phyloP scores from a whole-genome alignment of 2,797 vertebrate species.

The Spea hammondii region DNA sequence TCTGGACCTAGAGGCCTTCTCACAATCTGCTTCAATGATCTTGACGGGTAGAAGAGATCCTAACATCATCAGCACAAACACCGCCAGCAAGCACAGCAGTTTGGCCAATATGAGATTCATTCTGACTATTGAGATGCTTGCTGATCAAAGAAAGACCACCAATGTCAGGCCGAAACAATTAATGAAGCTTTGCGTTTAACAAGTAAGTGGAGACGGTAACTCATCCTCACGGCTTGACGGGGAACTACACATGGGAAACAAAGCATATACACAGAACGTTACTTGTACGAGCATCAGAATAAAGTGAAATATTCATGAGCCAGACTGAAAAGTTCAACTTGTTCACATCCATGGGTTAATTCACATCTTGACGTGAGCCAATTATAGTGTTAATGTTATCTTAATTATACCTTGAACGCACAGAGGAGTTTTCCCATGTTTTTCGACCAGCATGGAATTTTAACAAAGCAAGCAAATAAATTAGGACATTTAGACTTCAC shows the following conservation, averaged over 20 bases:
- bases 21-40: conserved; percentile 72
- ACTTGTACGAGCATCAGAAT: neutral
- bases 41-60: conserved; percentile 84
- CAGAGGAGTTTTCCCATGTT: too few relatives aligned
- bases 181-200: neutral
- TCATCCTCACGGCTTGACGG: conserved; percentile 1
- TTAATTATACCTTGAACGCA: too few relatives aligned
- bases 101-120: conserved; percentile 81
- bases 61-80: conserved; percentile 81
- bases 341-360: too few relatives aligned
- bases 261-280: neutral
- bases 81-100: conserved; percentile 77
- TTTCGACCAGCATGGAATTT: too few relatives aligned
- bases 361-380: too few relatives aligned
- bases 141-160: neutral
- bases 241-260: neutral
- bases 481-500: too few relatives aligned
- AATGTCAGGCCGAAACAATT: conserved; percentile 3
- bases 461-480: too few relatives aligned
- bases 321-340: too few relatives aligned
- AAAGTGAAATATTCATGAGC: too few relatives aligned
- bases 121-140: neutral
- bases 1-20: conserved; percentile 74
- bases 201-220: neutral
- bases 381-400: too few relatives aligned